Evolutionary conservation across 1,140 invertebrate species (phyloP).

Genomic region (Lepidostoma basale): DNA sequence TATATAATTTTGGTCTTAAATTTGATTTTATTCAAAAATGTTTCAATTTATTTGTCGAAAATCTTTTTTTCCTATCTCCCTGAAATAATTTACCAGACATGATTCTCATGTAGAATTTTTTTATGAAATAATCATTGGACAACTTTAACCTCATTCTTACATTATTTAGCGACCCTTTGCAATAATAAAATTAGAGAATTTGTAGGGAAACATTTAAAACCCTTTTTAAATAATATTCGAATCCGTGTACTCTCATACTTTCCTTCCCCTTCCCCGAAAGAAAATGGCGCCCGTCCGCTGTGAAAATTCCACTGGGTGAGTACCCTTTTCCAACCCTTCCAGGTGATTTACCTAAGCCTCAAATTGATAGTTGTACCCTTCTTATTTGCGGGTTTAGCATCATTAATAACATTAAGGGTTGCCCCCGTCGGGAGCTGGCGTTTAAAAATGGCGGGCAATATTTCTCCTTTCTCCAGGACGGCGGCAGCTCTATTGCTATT

Average conservation of each 20-base stretch:
- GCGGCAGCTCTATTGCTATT: slow-evolving; percentile 14
- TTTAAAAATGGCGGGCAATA: slow-evolving; percentile 44
- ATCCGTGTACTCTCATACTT: background rate
- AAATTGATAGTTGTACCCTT: slow-evolving; percentile 47
- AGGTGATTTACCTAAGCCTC: slow-evolving; percentile 47
- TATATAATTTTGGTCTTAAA: too few species aligned
- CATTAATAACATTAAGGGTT: slow-evolving; percentile 47
- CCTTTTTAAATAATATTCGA: background rate
- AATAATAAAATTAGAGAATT: too few species aligned
- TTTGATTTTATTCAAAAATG: too few species aligned
- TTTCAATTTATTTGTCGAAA: too few species aligned
- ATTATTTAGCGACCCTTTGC: too few species aligned
- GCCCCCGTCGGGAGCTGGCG: slow-evolving; percentile 40
- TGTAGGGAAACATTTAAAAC: too few species aligned
- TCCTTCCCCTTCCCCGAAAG: slow-evolving; percentile 3
- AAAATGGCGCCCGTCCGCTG: slow-evolving; percentile 24
- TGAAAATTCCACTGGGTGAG: slow-evolving; percentile 24
- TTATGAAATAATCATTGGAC: too few species aligned
- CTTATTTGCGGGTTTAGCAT: slow-evolving; percentile 46
- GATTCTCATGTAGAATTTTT: too few species aligned
- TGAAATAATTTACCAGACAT: too few species aligned
- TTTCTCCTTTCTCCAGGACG: slow-evolving; percentile 36
- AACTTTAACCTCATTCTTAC: too few species aligned
- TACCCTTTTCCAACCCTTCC: slow-evolving; percentile 41
- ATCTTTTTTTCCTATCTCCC: too few species aligned